A percentile compares a stretch with the other conserved stretches of the same genome.
phyloP scores from a whole-genome alignment of 1,140 invertebrate genomes.

The Drosophila sucinea region DNA sequence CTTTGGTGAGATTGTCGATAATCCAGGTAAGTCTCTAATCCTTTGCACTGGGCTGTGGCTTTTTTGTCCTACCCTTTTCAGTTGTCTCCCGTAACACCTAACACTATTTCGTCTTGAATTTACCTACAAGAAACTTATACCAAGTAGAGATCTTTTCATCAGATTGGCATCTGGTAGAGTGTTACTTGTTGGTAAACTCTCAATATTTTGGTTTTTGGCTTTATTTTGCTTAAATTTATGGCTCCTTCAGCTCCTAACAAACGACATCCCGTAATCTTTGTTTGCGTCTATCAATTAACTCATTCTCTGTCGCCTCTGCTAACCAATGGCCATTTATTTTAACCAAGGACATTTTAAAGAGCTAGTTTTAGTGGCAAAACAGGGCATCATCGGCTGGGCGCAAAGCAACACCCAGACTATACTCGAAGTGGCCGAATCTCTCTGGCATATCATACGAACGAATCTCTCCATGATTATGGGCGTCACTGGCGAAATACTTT shows the following conservation, averaged over 20 bases:
- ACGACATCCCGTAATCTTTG: constrained; percentile 39
- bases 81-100: constrained; percentile 33
- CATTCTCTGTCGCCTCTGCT: constrained; percentile 79
- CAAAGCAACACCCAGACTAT: constrained; percentile 97
- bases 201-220: constrained; percentile 9
- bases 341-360: constrained; percentile 83
- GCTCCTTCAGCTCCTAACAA: constrained; percentile 31
- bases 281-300: constrained; percentile 70
- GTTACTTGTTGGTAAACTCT: not conserved
- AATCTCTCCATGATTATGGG: constrained; percentile 96
- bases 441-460: constrained; percentile 96
- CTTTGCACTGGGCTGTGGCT: not conserved
- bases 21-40: constrained; percentile 67
- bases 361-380: constrained; percentile 83
- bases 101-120: not conserved
- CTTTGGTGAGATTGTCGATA: constrained; percentile 84
- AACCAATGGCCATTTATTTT: constrained; percentile 80
- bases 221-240: constrained; percentile 17
- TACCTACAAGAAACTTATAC: too few species aligned
- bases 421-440: constrained; percentile 93
- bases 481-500: constrained; percentile 93
- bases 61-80: constrained; percentile 26
- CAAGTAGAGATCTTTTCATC: too few species aligned
- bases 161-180: not conserved
- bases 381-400: constrained; percentile 90